A percentile compares a stretch with the other conserved stretches of the same genome.
Conservation (phyloP, 2,797 vertebrate genomes). For the Eupleurogrammus muticus region DNA sequence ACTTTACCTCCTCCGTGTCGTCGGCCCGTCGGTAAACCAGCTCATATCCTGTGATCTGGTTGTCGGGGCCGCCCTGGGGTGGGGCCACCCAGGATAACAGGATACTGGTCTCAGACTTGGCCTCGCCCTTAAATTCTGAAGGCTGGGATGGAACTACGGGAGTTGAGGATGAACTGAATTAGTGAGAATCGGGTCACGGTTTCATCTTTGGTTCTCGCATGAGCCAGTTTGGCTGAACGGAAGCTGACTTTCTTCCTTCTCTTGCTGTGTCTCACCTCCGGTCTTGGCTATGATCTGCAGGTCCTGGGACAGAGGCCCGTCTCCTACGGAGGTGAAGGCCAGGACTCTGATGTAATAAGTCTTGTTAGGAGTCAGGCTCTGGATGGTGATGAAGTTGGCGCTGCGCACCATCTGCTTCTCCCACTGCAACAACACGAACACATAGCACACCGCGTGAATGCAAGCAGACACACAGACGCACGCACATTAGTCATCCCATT, state of each 20-base stretch:
- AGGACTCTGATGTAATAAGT: slow-evolving; percentile 97
- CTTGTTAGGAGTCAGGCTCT: slow-evolving; percentile 94
- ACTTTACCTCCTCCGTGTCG: slow-evolving; percentile 91
- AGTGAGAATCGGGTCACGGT: neutral
- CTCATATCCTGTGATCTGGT: slow-evolving; percentile 95
- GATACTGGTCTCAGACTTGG: slow-evolving; percentile 97
- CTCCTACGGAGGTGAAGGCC: slow-evolving; percentile 98
- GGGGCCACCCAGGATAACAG: slow-evolving; percentile 96
- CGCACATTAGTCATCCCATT: slow-evolving; percentile 4
- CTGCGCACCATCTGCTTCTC: slow-evolving; percentile 97
- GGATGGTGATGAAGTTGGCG: slow-evolving; percentile 94
- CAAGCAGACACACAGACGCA: slow-evolving; percentile 17
- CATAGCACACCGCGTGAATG: slow-evolving; percentile 14
- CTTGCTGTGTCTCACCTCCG: slow-evolving; percentile 85
- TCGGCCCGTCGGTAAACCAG: slow-evolving; percentile 93
- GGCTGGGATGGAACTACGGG: slow-evolving; percentile 95
- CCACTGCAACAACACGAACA: slow-evolving; percentile 81
- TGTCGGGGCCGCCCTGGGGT: slow-evolving; percentile 88
- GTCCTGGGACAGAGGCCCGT: slow-evolving; percentile 96
- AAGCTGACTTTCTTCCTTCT: neutral
- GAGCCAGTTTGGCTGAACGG: neutral
- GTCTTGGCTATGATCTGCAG: slow-evolving; percentile 98
- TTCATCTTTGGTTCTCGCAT: neutral
- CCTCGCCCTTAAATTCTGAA: slow-evolving; percentile 94
- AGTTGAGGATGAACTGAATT: slow-evolving; percentile 11